Percentiles rank a stretch among this genome's conserved stretches.
phyloP scores from a whole-genome alignment of 1,140 invertebrate species.

The Triops longicaudatus region DNA sequence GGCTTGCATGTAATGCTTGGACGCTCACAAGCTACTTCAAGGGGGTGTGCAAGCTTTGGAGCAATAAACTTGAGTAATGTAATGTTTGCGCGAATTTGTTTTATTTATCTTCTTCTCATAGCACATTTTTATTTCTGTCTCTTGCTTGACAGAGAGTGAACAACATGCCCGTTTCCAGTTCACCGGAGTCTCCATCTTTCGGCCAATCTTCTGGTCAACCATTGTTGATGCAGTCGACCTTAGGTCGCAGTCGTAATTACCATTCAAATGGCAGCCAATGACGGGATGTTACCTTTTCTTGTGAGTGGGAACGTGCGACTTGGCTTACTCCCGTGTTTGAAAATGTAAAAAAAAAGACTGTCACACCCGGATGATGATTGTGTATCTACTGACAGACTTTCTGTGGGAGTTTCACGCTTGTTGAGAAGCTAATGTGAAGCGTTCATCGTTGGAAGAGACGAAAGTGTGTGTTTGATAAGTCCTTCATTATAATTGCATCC shows the following conservation, averaged over 20 bases:
- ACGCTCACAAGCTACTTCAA: not conserved
- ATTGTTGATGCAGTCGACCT: not conserved
- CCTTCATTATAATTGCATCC: too few species aligned
- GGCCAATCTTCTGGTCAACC: not conserved
- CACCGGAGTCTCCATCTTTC: not conserved
- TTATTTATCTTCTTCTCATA: not conserved
- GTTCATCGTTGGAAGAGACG: too few species aligned
- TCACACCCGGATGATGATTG: not conserved
- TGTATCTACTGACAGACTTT: too few species aligned
- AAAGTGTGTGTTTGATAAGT: too few species aligned
- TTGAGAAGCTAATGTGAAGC: too few species aligned
- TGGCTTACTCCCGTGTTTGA: not conserved
- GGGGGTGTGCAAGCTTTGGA: not conserved
- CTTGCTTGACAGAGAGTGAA: not conserved
- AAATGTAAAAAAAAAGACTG: not conserved
- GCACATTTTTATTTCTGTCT: too few species aligned
- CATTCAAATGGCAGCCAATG: not conserved
- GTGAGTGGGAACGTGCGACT: not conserved
- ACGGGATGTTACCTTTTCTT: not conserved
- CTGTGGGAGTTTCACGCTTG: too few species aligned
- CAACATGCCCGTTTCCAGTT: not conserved
- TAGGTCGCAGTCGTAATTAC: not conserved
- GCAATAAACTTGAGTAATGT: not conserved
- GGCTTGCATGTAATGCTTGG: not conserved
- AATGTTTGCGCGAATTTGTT: not conserved